Percentiles rank a stretch among this genome's conserved stretches.
Conservation (phyloP, 2,797 vertebrate genomes). For the Acanthiza pusilla region DNA sequence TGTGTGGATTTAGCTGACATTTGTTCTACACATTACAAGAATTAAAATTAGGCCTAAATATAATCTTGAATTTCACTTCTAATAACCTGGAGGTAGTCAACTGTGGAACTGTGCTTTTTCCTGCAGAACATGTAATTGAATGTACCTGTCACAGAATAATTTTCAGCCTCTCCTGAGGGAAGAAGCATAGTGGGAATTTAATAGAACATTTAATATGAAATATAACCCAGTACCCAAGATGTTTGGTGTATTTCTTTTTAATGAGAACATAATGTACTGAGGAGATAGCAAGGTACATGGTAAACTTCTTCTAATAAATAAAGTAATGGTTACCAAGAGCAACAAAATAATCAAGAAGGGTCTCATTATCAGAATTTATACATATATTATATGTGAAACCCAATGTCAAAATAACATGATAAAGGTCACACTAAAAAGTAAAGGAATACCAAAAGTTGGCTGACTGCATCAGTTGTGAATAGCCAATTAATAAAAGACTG, state of each 20-base stretch:
- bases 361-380: not conserved
- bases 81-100: conserved; percentile 37
- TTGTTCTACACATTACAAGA: not conserved
- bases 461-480: not conserved
- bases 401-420: not conserved
- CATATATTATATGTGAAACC: not conserved
- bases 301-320: not conserved
- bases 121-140: conserved; percentile 47
- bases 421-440: not conserved
- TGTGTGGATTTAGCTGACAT: not conserved
- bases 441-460: not conserved
- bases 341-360: not conserved
- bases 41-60: conserved; percentile 27
- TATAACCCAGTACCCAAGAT: not conserved
- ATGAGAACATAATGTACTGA: conserved; percentile 25
- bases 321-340: not conserved
- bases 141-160: conserved; percentile 41
- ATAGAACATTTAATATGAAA: conserved; percentile 33
- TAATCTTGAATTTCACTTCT: conserved; percentile 40
- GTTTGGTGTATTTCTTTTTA: conserved; percentile 16
- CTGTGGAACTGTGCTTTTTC: conserved; percentile 33
- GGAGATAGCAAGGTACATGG: not conserved
- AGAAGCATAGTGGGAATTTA: conserved; percentile 9
- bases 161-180: conserved; percentile 31
- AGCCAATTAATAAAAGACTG: not conserved